Conservation (phyloP, 1,140 invertebrate genomes). For the Metaphire vulgaris region DNA sequence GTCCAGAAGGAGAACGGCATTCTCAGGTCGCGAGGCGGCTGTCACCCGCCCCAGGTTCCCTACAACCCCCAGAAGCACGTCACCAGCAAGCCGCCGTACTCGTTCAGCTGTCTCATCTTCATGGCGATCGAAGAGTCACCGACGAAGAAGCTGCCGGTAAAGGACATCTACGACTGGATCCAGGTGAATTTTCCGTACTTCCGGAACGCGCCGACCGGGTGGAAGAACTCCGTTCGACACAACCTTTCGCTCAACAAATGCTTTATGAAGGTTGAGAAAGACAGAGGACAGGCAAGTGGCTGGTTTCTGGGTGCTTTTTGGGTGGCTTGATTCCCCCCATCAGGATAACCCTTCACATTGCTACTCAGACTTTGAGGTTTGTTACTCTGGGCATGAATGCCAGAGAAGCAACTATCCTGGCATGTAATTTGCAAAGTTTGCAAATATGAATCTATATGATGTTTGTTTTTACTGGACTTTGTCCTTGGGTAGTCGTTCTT, state of each 20-base stretch:
- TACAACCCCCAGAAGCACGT: slow-evolving; percentile 52
- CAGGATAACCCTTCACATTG: too few relatives aligned
- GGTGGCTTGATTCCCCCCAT: slow-evolving; percentile 11
- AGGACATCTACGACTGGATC: slow-evolving; percentile 56
- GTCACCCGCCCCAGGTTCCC: slow-evolving; percentile 45
- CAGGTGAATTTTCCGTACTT: slow-evolving; percentile 52
- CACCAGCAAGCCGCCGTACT: slow-evolving; percentile 76
- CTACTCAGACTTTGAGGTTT: too few relatives aligned
- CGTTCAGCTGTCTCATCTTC: slow-evolving; percentile 90
- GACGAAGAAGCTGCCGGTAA: slow-evolving; percentile 80
- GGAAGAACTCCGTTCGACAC: slow-evolving; percentile 59
- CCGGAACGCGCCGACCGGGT: slow-evolving; percentile 52
- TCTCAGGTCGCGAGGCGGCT: slow-evolving; percentile 39
- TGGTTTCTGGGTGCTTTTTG: too few relatives aligned
- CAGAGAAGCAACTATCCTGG: too few relatives aligned
- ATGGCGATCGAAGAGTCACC: slow-evolving; percentile 92
- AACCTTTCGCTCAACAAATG: slow-evolving; percentile 57
- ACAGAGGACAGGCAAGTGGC: slow-evolving; percentile 62
- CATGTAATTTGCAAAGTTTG: too few relatives aligned
- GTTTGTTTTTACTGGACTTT: too few relatives aligned
- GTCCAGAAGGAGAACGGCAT: slow-evolving; percentile 21
- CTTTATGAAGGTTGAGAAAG: slow-evolving; percentile 57
- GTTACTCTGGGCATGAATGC: too few relatives aligned
- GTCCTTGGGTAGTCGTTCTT: too few relatives aligned
- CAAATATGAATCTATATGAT: too few relatives aligned